Conservation (phyloP, 1,140 invertebrate species). For the Steinernema khuongi region DNA sequence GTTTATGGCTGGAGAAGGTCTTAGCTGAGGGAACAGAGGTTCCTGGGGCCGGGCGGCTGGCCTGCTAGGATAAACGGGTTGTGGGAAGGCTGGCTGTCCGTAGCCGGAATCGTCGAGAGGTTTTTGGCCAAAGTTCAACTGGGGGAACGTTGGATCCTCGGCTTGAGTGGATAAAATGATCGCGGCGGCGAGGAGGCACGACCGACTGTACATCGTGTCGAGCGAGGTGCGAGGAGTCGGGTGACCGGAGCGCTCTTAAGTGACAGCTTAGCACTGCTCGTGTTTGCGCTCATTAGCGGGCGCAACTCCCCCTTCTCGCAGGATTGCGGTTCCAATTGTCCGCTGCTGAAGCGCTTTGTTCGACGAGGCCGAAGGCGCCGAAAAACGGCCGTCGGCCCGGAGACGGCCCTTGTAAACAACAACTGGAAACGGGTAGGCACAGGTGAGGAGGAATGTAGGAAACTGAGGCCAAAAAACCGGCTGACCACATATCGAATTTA, state of each 20-base stretch:
- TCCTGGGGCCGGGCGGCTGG: not conserved
- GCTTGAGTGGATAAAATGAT: not conserved
- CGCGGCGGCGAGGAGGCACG: not conserved
- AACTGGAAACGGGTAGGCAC: no score
- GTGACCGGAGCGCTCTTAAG: not conserved
- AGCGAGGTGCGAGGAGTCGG: not conserved
- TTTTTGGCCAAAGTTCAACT: not conserved
- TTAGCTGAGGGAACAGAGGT: not conserved
- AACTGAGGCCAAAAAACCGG: no score
- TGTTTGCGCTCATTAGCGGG: constrained; percentile 3
- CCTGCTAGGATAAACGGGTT: not conserved
- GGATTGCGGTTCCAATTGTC: no score
- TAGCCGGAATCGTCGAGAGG: not conserved
- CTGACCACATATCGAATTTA: no score
- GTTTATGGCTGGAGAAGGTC: not conserved
- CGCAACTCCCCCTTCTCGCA: not conserved
- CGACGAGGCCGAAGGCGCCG: no score
- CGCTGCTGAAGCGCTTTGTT: no score
- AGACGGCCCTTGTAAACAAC: no score
- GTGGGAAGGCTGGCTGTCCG: not conserved
- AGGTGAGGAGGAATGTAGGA: no score
- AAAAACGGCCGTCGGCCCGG: no score
- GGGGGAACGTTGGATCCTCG: not conserved
- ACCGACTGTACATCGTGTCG: not conserved
- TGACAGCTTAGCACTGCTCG: not conserved